Conservation (phyloP, 2,888 invertebrate genomes). For the Polydrusus tereticollis region DNA sequence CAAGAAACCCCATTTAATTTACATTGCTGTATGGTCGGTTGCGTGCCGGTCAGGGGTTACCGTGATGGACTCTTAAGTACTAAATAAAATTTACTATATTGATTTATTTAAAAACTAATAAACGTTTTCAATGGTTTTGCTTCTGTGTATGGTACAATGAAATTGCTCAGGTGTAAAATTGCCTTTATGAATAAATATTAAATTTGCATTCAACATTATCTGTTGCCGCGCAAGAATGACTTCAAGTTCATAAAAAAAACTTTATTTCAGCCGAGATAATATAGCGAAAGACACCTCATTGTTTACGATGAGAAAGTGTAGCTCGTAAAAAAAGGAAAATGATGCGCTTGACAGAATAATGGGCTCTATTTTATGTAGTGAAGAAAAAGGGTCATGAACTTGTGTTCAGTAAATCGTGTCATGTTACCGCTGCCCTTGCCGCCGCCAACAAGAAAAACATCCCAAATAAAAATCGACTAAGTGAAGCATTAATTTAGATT, state of each 20-base stretch:
- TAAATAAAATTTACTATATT: too few relatives aligned
- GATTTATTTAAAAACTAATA: too few relatives aligned
- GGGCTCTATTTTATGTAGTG: slow-evolving; percentile 7
- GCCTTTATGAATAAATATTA: too few relatives aligned
- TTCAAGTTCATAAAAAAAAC: background rate
- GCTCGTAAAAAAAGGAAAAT: background rate
- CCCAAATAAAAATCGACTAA: too few relatives aligned
- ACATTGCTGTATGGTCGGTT: too few relatives aligned
- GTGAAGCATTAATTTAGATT: too few relatives aligned
- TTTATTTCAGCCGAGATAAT: background rate
- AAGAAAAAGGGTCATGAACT: slow-evolving; percentile 24
- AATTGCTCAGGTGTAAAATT: too few relatives aligned
- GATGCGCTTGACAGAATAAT: slow-evolving; percentile 1
- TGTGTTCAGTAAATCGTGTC: slow-evolving; percentile 23
- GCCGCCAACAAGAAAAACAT: too few relatives aligned
- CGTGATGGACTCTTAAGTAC: too few relatives aligned
- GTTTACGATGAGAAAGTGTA: slow-evolving; percentile 3
- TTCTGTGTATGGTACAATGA: too few relatives aligned
- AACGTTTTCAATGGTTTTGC: background rate
- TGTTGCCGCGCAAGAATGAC: background rate
- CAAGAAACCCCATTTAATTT: too few relatives aligned
- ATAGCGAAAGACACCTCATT: background rate
- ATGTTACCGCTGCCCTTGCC: background rate
- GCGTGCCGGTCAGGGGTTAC: too few relatives aligned
- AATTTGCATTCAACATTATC: background rate